A percentile compares a stretch with the other conserved stretches of the same genome.
These are phyloP conservation scores for Lomographa bimaculata DNA, from an alignment of 2,888 invertebrate species.

Conservation along the genomic window DNA sequence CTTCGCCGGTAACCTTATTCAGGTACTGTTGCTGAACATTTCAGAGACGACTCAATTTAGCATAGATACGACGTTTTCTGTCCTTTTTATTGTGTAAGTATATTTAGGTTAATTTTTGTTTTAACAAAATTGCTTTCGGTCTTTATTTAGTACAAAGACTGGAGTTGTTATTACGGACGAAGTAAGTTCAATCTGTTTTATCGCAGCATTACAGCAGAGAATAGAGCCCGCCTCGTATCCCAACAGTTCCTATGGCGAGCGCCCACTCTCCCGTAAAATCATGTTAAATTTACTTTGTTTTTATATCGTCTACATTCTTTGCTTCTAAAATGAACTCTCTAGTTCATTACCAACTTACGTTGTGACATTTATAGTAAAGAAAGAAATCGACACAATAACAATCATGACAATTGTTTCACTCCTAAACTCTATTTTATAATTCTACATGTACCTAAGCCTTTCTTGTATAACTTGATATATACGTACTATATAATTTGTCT, in stretches of 20 bases:
- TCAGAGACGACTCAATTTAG: background rate
- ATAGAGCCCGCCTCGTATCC: slow-evolving; percentile 64
- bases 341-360: slow-evolving; percentile 43
- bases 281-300: slow-evolving; percentile 69
- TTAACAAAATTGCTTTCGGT: slow-evolving; percentile 53
- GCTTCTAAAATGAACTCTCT: slow-evolving; percentile 41
- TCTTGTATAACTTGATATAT: too few species aligned
- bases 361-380: slow-evolving; percentile 37
- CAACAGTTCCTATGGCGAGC: slow-evolving; percentile 58
- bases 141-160: slow-evolving; percentile 51
- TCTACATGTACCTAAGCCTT: too few species aligned
- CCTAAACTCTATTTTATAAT: too few species aligned
- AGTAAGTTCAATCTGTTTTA: slow-evolving; percentile 80
- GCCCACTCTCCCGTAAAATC: slow-evolving; percentile 74
- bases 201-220: slow-evolving; percentile 71
- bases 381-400: slow-evolving; percentile 5
- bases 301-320: slow-evolving; percentile 56
- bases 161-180: slow-evolving; percentile 69
- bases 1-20: slow-evolving; percentile 24
- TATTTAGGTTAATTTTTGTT: slow-evolving; percentile 33
- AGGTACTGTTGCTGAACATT: slow-evolving; percentile 10
- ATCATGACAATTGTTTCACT: too few species aligned
- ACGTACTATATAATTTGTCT: too few species aligned
- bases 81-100: slow-evolving; percentile 10
- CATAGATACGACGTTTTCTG: slow-evolving; percentile 1